These are phyloP conservation scores for Argyra leucocephala DNA, from an alignment of 2,888 invertebrate genomes.

Conservation along the genomic window DNA sequence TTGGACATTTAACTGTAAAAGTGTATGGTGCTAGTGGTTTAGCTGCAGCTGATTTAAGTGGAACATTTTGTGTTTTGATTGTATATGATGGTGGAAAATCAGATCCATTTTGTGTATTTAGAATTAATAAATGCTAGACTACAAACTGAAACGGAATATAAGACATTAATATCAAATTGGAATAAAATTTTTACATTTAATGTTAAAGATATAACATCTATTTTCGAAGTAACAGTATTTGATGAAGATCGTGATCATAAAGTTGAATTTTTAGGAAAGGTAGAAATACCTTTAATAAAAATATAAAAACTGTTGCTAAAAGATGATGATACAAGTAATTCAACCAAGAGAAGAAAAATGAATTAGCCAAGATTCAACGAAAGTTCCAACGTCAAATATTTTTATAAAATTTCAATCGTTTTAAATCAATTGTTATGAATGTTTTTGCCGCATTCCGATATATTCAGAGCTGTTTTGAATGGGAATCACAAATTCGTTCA, in stretches of 20 bases:
- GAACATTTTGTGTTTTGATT: too few relatives aligned
- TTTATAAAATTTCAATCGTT: slow-evolving; percentile 82
- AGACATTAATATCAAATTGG: slow-evolving; percentile 93
- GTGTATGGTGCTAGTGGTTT: slow-evolving; percentile 78
- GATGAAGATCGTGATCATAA: slow-evolving; percentile 98
- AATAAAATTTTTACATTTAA: slow-evolving; percentile 97
- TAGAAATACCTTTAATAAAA: slow-evolving; percentile 75
- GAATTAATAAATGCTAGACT: slow-evolving; percentile 89
- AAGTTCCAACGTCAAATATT: slow-evolving; percentile 94
- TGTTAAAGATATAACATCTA: slow-evolving; percentile 91
- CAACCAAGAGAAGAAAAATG: slow-evolving; percentile 94
- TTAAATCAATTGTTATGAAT: slow-evolving; percentile 80
- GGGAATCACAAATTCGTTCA: slow-evolving; percentile 85
- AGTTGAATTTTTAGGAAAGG: slow-evolving; percentile 91
- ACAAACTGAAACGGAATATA: slow-evolving; percentile 98
- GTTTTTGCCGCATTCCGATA: slow-evolving; percentile 84
- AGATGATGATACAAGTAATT: slow-evolving; percentile 83
- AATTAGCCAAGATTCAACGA: slow-evolving; percentile 85
- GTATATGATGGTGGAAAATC: slow-evolving; percentile 98
- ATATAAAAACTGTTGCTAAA: slow-evolving; percentile 84
- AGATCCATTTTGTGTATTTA: slow-evolving; percentile 93
- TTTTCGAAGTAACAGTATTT: slow-evolving; percentile 89
- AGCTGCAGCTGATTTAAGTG: slow-evolving; percentile 86
- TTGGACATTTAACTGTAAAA: slow-evolving; percentile 90
- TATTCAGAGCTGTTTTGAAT: slow-evolving; percentile 93